Conservation (phyloP, 2,888 invertebrate genomes). For the Caenorhabditis sp. region DNA sequence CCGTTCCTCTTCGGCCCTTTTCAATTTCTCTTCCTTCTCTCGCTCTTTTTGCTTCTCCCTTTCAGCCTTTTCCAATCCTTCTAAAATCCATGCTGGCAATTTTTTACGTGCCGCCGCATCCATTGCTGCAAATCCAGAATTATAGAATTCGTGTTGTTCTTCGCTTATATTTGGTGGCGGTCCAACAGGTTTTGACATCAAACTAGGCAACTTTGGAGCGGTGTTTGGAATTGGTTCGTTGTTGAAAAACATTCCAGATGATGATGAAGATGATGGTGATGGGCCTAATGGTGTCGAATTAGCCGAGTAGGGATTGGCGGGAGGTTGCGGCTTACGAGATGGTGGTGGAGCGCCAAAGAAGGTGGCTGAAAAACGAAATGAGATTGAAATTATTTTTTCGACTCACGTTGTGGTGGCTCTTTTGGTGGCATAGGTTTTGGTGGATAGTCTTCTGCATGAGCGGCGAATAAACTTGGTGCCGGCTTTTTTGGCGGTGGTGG, state of each 20-base stretch:
- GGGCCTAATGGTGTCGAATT: neutral
- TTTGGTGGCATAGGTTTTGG: neutral
- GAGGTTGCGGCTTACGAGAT: neutral
- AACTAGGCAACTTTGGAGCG: neutral
- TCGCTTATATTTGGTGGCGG: conserved; percentile 1
- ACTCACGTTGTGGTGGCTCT: neutral
- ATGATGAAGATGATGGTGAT: neutral
- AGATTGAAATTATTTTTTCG: neutral
- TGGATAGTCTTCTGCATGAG: conserved; percentile 4
- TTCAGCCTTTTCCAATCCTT: conserved; percentile 97
- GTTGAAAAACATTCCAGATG: conserved; percentile 2
- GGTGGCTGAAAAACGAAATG: too few species aligned
- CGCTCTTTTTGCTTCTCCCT: conserved; percentile 87
- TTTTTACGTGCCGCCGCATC: conserved; percentile 55
- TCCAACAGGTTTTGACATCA: neutral
- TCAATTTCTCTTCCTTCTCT: conserved; percentile 74
- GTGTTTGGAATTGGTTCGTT: neutral
- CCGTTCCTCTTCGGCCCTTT: conserved; percentile 45
- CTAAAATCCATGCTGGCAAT: conserved; percentile 96
- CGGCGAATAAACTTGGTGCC: neutral
- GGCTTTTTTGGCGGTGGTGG: neutral
- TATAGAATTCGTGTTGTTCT: neutral
- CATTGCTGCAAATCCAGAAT: conserved; percentile 2
- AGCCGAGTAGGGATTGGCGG: neutral
- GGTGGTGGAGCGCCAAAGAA: neutral